Evolutionary conservation across 1,140 invertebrate genomes (phyloP), one percentile per base, ranked within the genome.

Genomic region (Bradynema listronoti): DNA sequence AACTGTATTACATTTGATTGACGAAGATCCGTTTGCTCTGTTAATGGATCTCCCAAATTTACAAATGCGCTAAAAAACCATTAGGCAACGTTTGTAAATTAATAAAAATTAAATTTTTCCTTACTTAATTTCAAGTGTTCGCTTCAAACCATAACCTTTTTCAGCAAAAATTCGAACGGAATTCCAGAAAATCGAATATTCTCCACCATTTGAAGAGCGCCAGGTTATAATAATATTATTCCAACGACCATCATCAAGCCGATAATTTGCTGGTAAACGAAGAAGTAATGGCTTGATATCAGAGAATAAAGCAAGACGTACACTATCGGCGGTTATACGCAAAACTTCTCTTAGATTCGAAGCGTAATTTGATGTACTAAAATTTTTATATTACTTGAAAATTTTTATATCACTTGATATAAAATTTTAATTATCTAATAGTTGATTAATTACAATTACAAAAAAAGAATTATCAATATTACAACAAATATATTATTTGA

Each of bases 191-290:
- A 78, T 33, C 0, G 75, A 78, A 55, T 78, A 78, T 77, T 88
- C 86, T 7, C 79, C 77, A 14, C 88, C 86, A 45, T 72, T 59
- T 2, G 85, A 86, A n/a, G 88, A 88, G 65, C 89, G 86, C 91
- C 91, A 95, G 14, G 91, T 87, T 24, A 95, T 82, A 16, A 90
- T 89, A 16, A 95, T 84, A 77, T 95, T 90, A 83, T 95, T 91
- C 91, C 91, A 95, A 77, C 91, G 88, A 7, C 90, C 90, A 73
- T 94, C 91, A 69, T 95, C 86, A 14, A 45, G 61, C 0, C 89
- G 90, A 2, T 91, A 89, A 58, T 80, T 79, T 3, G 29, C 66
- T 88, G 91, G 77, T 91, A 88, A 51, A 86, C 84, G 79, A 90
- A 94, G 69, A 87, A 88, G 19, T 90, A 80, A 80, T 89, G 89